Evolutionary conservation across 2,113 vertebrate genomes (phyloP).

Genomic region (Egretta garzetta): DNA sequence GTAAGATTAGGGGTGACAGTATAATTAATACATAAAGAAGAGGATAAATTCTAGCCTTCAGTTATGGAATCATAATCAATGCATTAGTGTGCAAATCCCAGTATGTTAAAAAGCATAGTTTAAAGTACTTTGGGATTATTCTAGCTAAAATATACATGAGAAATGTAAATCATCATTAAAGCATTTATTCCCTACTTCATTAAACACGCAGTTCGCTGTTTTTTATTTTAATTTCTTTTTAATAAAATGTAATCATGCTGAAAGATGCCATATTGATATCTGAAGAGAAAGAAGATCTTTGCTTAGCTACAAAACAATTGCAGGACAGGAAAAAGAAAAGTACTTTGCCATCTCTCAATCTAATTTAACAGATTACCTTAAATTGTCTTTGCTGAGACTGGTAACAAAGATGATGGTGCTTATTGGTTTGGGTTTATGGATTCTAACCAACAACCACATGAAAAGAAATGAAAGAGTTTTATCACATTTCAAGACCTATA

Average conservation of each 20-base stretch:
- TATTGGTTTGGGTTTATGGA: not conserved
- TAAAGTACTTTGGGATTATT: slow-evolving; percentile 32
- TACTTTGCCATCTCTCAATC: not conserved
- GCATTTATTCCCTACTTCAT: slow-evolving; percentile 1
- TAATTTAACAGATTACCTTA: not conserved
- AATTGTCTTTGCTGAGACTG: not conserved
- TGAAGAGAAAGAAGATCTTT: not conserved
- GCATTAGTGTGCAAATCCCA: slow-evolving; percentile 42
- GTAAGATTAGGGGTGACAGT: not conserved
- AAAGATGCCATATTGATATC: not conserved
- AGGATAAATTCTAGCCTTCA: slow-evolving; percentile 25
- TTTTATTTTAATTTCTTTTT: slow-evolving; percentile 8
- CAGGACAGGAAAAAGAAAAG: not conserved
- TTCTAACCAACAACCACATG: not conserved
- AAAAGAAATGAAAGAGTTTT: not conserved
- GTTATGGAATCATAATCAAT: slow-evolving; percentile 52
- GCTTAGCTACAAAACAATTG: not conserved
- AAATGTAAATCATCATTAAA: slow-evolving; percentile 29
- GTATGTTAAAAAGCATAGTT: slow-evolving; percentile 28
- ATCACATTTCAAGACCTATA: not conserved
- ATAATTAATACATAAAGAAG: slow-evolving; percentile 40
- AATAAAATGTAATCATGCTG: not conserved
- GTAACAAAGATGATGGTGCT: not conserved
- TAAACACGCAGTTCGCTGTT: not conserved
- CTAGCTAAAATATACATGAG: slow-evolving; percentile 23